Conservation (phyloP, 2,888 invertebrate genomes). For the Litoditis marina region DNA sequence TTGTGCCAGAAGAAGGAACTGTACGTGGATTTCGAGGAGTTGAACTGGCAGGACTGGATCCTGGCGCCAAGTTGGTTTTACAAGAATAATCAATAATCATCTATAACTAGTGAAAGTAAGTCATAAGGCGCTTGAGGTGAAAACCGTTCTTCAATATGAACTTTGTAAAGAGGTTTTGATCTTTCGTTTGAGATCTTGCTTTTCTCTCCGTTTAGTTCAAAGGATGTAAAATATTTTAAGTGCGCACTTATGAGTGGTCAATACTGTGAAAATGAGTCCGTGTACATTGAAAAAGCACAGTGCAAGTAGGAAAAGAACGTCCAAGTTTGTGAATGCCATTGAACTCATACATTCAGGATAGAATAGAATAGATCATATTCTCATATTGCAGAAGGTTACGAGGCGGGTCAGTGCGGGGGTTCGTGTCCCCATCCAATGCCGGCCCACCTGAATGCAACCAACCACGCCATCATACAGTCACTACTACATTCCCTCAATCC, state of each 20-base stretch:
- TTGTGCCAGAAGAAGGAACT: conserved; percentile 80
- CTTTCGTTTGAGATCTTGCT: no score
- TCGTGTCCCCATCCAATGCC: conserved; percentile 90
- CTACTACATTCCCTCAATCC: conserved; percentile 90
- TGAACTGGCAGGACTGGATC: conserved; percentile 95
- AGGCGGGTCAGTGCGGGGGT: conserved; percentile 92
- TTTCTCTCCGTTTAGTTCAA: not conserved
- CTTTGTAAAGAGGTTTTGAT: no score
- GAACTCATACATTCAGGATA: not conserved
- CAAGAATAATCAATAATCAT: no score
- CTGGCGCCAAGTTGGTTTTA: conserved; percentile 53
- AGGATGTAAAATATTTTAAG: no score
- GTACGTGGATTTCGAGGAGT: conserved; percentile 90
- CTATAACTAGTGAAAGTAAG: no score
- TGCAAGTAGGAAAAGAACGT: no score
- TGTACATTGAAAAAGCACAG: no score
- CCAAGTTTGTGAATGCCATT: no score
- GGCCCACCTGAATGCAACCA: conserved; percentile 90
- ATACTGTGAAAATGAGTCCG: no score
- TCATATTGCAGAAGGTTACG: conserved; percentile 63
- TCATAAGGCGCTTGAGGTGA: no score
- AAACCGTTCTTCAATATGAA: no score
- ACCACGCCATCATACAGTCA: conserved; percentile 96
- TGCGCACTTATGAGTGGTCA: no score
- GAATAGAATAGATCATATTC: not conserved